Evolutionary conservation across 2,113 vertebrate genomes (phyloP), one percentile per base, ranked within the genome.

Genomic region (Theropithecus gelada): DNA sequence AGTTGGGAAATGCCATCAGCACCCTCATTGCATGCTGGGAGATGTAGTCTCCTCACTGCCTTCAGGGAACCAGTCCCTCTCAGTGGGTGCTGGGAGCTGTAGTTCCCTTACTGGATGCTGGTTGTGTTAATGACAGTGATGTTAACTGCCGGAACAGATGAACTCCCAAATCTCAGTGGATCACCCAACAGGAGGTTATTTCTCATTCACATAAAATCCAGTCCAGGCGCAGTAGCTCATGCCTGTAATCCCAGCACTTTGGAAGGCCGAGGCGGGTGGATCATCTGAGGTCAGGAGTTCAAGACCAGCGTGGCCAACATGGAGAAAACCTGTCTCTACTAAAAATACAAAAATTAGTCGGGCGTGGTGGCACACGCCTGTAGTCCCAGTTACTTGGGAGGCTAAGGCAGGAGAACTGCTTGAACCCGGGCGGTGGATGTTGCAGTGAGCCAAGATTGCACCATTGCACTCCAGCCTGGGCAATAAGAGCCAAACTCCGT

Each of bases 31-130:
- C 83, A 81, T 92, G 43, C 73, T 93, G 84, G 93, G 84, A 94
- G 48, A 83, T 78, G 48, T 79, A 86, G 79, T 88, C n/a, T 80
- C 11, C 14, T 81, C 30, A 12, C 10, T 16, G 25, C 52, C 55
- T 14, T 0, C 68, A 40, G 50, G 8, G 50, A 48, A 20, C 12
- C 6, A 7, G 23, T 90, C 48, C 66, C 20, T 91, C 72, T 75
- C 40, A 2, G 78, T 79, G 68, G 12, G 40, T 93, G 57, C 81
- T 95, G 85, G 93, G 82, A 93, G 40, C 22, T 93, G n/a, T 93
- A 86, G 88, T 96, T 90, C 25, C 32, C 27, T 76, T n/a, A 2
- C 17, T 38, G 78, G 79, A n/a, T 40, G 9, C 43, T 30, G 35
- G 8, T 22, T 30, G 12, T 73, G 43, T 87, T 88, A 64, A 52